Evolutionary conservation across 1,140 invertebrate species (phyloP), one percentile per base, ranked within the genome.

Genomic region (Drosophila azteca): DNA sequence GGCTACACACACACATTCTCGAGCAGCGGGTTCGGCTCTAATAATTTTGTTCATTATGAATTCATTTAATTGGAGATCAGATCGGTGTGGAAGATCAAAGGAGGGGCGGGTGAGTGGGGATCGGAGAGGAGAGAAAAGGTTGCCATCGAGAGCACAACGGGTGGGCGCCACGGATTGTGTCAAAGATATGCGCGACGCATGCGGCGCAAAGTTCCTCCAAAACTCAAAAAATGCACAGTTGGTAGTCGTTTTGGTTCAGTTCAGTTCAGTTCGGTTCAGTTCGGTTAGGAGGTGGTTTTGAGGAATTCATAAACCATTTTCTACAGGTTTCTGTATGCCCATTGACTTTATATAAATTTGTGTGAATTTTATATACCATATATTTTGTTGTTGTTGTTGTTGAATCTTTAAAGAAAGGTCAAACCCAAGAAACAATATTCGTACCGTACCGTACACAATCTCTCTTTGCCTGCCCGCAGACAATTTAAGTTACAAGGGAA

Each of bases 101-200:
- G 35, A 58, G 67, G 59, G 61, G 58, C 41, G 55, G 7, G 26
- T 41, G 24, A 0, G 24, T 64, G 55, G 58, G 58, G 50, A 65
- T 11, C 35, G 45, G 17, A 20, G 17, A 53, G 69, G 73, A 71
- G 51, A 64, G 51, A 81, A 85, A 85, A 87, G 81, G 83, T 87
- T 85, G 78, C 82, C 81, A 74, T 85, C 83, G 78, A 79, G 76
- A 55, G 79, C 78, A 55, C 82, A 58, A 78, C 83, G 82, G 82
- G 82, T 77, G 82, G 82, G 79, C 83, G 82, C 82, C 82, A 87
- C 82, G 82, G 82, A 85, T 85, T 85, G 82, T 85, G 82, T 85
- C 82, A 85, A 85, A 85, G 82, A 85, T 85, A 85, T 82, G 83
- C 82, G 83, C 82, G 83, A 87, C 82, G 82, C 82, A 88, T 85